Percentiles rank a stretch among this genome's conserved stretches.
phyloP scores from a whole-genome alignment of 1,140 invertebrate species.

The Pseudomyrmex gracilis region DNA sequence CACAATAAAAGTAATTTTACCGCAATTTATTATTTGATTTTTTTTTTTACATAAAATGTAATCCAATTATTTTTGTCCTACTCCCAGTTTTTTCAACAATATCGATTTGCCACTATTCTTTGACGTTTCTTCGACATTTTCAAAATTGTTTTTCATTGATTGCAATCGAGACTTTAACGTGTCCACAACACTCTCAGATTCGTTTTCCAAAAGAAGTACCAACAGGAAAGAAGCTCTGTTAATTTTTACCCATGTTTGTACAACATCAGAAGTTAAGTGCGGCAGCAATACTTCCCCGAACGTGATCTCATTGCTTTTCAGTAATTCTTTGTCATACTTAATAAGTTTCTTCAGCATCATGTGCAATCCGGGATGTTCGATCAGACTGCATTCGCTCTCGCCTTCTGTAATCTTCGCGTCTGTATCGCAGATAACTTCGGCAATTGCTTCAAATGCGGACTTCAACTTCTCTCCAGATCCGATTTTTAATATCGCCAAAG shows the following conservation, averaged over 20 bases:
- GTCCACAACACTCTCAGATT: conserved; percentile 40
- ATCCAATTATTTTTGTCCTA: conserved; percentile 36
- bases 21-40: no score
- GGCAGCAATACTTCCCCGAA: conserved; percentile 85
- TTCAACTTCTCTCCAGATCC: conserved; percentile 81
- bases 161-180: conserved; percentile 69
- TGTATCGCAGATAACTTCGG: conserved; percentile 82
- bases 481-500: conserved; percentile 89
- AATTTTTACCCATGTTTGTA: conserved; percentile 86
- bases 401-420: conserved; percentile 83
- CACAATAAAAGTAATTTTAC: no score
- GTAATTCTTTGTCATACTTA: conserved; percentile 87
- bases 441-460: conserved; percentile 83
- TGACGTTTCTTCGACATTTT: conserved; percentile 73
- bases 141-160: conserved; percentile 72
- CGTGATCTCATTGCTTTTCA: conserved; percentile 76
- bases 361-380: conserved; percentile 94
- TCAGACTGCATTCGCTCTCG: conserved; percentile 85
- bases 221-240: conserved; percentile 89
- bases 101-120: conserved; percentile 84
- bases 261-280: conserved; percentile 79
- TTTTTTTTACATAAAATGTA: no score
- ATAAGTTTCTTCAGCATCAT: conserved; percentile 93
- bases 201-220: conserved; percentile 85
- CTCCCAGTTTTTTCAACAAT: conserved; percentile 85